Conservation (phyloP, 2,888 invertebrate genomes). For the Pseudococcus jackbeardsleyi region DNA sequence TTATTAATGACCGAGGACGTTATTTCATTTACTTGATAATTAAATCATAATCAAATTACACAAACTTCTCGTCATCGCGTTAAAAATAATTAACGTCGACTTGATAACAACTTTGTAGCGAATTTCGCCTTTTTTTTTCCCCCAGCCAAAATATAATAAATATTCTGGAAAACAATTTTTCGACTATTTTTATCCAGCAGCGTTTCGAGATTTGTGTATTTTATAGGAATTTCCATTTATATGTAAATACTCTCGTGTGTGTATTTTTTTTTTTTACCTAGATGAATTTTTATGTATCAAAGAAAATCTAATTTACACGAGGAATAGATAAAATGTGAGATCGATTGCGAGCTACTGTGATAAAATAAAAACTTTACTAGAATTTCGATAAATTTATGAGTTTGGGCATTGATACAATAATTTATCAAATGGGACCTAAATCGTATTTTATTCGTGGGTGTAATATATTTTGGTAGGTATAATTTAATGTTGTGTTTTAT, state of each 20-base stretch:
- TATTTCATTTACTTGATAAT: conserved; percentile 1
- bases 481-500: background rate
- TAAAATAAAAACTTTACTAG: background rate
- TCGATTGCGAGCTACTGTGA: background rate
- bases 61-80: background rate
- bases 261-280: background rate
- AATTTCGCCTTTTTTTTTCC: background rate
- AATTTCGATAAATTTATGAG: background rate
- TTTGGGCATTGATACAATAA: background rate
- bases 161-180: conserved; percentile 10
- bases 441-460: background rate
- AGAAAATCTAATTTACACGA: background rate
- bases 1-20: conserved; percentile 38
- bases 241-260: background rate
- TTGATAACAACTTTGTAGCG: background rate
- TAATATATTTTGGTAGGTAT: background rate
- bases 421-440: background rate
- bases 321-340: background rate
- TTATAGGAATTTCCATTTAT: conserved; percentile 4
- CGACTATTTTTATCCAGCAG: background rate
- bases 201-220: background rate
- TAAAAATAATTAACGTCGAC: conserved; percentile 13
- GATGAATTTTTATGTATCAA: background rate
- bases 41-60: conserved; percentile 34
- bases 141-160: background rate